phyloP scores from a whole-genome alignment of 2,113 vertebrate species.

The Onychostoma macrolepis region DNA sequence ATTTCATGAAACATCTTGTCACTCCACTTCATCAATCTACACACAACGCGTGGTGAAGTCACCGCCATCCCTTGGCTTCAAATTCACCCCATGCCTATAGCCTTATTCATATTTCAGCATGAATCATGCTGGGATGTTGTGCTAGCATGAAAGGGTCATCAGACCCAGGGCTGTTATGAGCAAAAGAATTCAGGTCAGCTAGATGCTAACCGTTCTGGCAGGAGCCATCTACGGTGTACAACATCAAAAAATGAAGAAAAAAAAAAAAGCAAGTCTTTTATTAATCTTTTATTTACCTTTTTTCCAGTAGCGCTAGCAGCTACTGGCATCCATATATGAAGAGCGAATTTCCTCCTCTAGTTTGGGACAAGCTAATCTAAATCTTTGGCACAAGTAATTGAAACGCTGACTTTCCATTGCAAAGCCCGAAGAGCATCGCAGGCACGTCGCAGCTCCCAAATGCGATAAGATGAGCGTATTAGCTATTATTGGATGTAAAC shows the following conservation, averaged over 20 bases:
- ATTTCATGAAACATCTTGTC: neutral
- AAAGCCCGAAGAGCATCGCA: slow-evolving; percentile 44
- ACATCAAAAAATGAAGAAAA: neutral
- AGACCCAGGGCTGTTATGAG: slow-evolving; percentile 54
- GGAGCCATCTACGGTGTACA: slow-evolving; percentile 35
- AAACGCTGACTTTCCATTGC: slow-evolving; percentile 55
- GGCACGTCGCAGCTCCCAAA: slow-evolving; percentile 33
- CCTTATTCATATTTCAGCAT: slow-evolving; percentile 43
- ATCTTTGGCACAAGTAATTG: slow-evolving; percentile 23
- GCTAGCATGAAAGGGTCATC: slow-evolving; percentile 53
- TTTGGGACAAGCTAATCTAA: slow-evolving; percentile 29
- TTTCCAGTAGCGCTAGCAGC: slow-evolving; percentile 5
- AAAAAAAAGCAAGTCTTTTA: neutral
- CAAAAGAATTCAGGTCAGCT: slow-evolving; percentile 59
- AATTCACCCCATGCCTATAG: slow-evolving; percentile 18
- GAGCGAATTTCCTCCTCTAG: slow-evolving; percentile 16
- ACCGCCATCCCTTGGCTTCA: slow-evolving; percentile 28
- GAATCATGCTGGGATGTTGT: slow-evolving; percentile 42
- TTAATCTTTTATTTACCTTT: slow-evolving; percentile 31
- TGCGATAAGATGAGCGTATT: slow-evolving; percentile 56
- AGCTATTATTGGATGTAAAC: slow-evolving; percentile 58
- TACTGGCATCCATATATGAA: slow-evolving; percentile 24
- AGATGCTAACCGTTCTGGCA: slow-evolving; percentile 47
- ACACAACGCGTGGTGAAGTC: slow-evolving; percentile 37
- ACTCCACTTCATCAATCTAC: slow-evolving; percentile 46